Evolutionary conservation across 2,888 invertebrate species (phyloP).

Genomic region (Leptinotarsa rubiginosa): DNA sequence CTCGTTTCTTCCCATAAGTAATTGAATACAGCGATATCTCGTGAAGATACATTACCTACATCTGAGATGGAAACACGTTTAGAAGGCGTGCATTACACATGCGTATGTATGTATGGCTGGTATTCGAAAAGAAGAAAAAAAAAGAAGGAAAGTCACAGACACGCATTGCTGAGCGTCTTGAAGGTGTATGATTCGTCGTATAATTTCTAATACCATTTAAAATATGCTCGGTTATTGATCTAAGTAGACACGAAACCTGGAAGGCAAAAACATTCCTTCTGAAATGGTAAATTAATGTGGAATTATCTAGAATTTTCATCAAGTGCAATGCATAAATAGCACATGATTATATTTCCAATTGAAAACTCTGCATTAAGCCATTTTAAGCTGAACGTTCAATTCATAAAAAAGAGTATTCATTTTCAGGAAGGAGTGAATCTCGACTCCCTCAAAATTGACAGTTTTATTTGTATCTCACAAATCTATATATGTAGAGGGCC

Average conservation of each 20-base stretch:
- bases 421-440: too few relatives aligned
- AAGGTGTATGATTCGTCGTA: constrained; percentile 20
- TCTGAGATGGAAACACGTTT: constrained; percentile 36
- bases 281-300: background rate
- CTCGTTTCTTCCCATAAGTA: constrained; percentile 36
- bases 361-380: background rate
- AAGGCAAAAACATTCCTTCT: constrained; percentile 11
- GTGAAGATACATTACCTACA: constrained; percentile 40
- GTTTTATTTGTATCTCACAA: too few relatives aligned
- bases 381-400: background rate
- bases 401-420: too few relatives aligned
- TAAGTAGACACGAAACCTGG: constrained; percentile 10
- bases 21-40: constrained; percentile 42
- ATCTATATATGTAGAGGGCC: too few relatives aligned
- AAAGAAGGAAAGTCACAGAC: constrained; percentile 20
- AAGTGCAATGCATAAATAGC: too few relatives aligned
- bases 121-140: constrained; percentile 28
- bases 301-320: background rate
- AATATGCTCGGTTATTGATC: constrained; percentile 6
- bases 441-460: too few relatives aligned
- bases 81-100: constrained; percentile 37
- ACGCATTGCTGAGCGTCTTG: constrained; percentile 29
- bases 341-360: too few relatives aligned
- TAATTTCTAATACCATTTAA: constrained; percentile 6
- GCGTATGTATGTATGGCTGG: constrained; percentile 22